Evolutionary conservation across 1,140 invertebrate species (phyloP), one percentile per base, ranked within the genome.

Genomic region (Paracyclopina nana): DNA sequence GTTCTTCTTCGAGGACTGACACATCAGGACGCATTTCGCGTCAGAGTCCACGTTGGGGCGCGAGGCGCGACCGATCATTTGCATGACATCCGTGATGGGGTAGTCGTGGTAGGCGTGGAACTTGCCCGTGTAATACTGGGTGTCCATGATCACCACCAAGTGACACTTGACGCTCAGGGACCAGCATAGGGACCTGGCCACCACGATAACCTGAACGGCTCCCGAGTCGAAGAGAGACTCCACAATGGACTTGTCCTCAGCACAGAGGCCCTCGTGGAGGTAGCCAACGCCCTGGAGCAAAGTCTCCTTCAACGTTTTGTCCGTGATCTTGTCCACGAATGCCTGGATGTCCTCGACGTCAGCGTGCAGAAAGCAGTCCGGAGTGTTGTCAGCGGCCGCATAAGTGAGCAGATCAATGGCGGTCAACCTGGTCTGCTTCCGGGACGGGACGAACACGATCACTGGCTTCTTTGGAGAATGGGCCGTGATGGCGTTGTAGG

Each of bases 1-100:
- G 58, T 96, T 88, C 68, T 96, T 97, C 64, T 97, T 97, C 1
- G 88, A 90, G 51, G 77, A 83, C 61, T 95, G 92, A 68, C 94
- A 98, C 69, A 99, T 79, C 2, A 99, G 71, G 4, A 98, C 85
- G 60, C 88, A 95, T 62, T 94, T 94, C 43, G 87, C 82, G 64
- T 95, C 86, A 20, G 90, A 78, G 65, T 98, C 92, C 56, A 82
- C 75, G 4, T 80, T 65, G 0, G 91, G 90, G 25, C 91, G 68
- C 64, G 88, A 88, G 0, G 85, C 85, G 27, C 82, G 69, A 0
- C 92, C 90, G 42, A 97, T 75, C 92, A 98, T 98, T 68, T 98
- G 91, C 8, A 99, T 67, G 0, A 99, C 84, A 65, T 97, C 91
- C 2, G 85, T 91, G 26, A 98, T 78, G 0, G 91, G 86, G 65